Base-by-base conservation (phyloP, 1,140 invertebrate species). In the Subanguina moxae region DNA sequence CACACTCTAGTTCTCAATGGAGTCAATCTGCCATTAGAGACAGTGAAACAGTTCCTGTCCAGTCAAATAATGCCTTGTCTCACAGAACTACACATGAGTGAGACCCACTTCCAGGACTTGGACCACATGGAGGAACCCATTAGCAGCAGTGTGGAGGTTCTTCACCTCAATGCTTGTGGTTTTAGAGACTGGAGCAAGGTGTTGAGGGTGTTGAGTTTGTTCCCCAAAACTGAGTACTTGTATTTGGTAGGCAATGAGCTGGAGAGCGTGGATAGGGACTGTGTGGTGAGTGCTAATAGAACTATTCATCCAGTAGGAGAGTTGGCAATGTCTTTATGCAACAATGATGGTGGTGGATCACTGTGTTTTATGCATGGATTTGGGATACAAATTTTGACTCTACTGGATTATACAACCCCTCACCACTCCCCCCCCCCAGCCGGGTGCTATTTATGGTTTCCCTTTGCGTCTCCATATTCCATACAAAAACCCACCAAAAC, bases 1-100 rank as follows among this genome's bases (percentile, higher is more conserved):
- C 28, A 25, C 17, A 71, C 67, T 32, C 28, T 69, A n/a, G 27
- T 65, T 9, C 28, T 69, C 19, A 69, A 69, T 69, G 67, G 67
- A 21, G 66, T 70, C n/a, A 66, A 68, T 38, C 43, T 69, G 43
- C 67, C 67, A 30, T 9, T 69, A 23, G 17, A 19, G 28, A 52
- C 65, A 28, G 23, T 69, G 13, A 23, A 25, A 30, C 21, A 43
- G 17, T 68, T 68, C 38, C 25, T 42, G 27, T 30, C 38, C 32
- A 58, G n/a, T 19, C 32, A 38, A 38, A 11, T 38, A 5, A 66
- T 68, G 66, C 67, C 67, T 17, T 28, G 21, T 27, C 57, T 68
- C 27, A 32, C 46, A 27, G 67, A 68, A 28, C 21, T 68, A 13
- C 67, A 68, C 57, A 25, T 68, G 21, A 42, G 25, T 46, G 67